Conservation (phyloP, 2,797 vertebrate species). For the Micrastur ruficollis region DNA sequence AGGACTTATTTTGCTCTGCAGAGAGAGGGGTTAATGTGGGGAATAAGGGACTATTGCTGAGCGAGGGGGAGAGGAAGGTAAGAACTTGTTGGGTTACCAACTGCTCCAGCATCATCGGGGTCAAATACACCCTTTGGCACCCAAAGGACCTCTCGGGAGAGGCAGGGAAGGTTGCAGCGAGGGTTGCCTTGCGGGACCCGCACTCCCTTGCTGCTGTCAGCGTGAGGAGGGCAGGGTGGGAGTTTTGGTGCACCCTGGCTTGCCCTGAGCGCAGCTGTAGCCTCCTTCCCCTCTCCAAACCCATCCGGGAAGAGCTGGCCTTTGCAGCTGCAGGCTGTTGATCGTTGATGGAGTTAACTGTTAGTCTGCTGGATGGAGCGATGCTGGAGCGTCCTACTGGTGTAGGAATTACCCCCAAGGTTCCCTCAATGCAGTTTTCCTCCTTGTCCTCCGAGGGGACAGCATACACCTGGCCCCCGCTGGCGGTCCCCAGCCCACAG, state of each 20-base stretch:
- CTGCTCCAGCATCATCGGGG: neutral
- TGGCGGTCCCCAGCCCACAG: neutral
- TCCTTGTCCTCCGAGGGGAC: neutral
- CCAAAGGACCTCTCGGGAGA: neutral
- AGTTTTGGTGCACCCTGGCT: neutral
- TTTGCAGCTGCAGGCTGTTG: neutral
- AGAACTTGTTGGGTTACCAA: neutral
- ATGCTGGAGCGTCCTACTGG: accelerated
- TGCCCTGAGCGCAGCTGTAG: neutral
- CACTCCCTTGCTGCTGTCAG: neutral
- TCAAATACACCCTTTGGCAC: neutral
- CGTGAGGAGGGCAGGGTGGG: neutral
- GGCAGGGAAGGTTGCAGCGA: neutral
- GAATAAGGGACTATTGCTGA: neutral
- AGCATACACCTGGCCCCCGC: accelerated
- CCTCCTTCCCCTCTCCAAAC: neutral
- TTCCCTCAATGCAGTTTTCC: neutral
- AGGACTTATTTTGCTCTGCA: neutral
- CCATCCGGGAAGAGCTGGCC: accelerated
- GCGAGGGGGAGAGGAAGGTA: neutral
- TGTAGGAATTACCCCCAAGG: neutral
- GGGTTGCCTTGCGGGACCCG: neutral
- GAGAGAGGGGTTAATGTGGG: neutral
- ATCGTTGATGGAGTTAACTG: neutral
- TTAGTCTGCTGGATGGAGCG: neutral